Base-by-base conservation (phyloP, 2,113 vertebrate genomes). In the Phrynocephalus versicolor region DNA sequence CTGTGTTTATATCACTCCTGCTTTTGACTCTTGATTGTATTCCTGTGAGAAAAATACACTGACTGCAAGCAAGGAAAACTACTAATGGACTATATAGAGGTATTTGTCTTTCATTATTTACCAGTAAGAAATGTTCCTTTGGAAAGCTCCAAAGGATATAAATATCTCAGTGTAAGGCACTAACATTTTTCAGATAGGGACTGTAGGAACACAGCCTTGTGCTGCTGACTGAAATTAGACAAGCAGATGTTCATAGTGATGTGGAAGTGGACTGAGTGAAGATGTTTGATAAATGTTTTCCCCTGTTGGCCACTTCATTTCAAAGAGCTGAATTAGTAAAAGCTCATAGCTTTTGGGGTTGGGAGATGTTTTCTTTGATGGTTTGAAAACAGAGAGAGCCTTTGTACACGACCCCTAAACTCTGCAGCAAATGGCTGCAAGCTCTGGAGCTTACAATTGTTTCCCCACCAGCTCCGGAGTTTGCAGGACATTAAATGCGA, bases 1-100 rank as follows among this genome's bases (percentile, higher is more conserved):
- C n/a, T 55, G 21, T 65, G 35, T 75, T 84, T 84, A 57, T 79
- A 45, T 8, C 7, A 33, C 25, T 45, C 30, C n/a, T 73, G 77
- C 67, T 79, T 62, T 21, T 83, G 8, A 62, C 55, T n/a, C 65
- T 5, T 74, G n/a, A 76, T 84, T 82, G 55, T 62, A 23, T 62
- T 41, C 81, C 58, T 37, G 30, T 5, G 55, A 71, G 3, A 27
- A 0, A 51, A n/a, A 37, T 21, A 27, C 2, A 16, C 33, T 55
- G 62, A 33, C 41, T 35, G 25, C 30, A 83, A 45, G 4, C 65
- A 82, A 88, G 79, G 77, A 82, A 72, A 65, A 51, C 45, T 60
- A 33, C 75, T 45, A 9, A 62, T 33, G 9, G 72, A 70, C 35
- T 41, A 19, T 41, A 27, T n/a, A 27, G 8, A 1, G 84, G 35